A percentile compares a stretch with the other conserved stretches of the same genome.
Conservation (phyloP, 1,140 invertebrate species). For the Drosophila fuyamai region DNA sequence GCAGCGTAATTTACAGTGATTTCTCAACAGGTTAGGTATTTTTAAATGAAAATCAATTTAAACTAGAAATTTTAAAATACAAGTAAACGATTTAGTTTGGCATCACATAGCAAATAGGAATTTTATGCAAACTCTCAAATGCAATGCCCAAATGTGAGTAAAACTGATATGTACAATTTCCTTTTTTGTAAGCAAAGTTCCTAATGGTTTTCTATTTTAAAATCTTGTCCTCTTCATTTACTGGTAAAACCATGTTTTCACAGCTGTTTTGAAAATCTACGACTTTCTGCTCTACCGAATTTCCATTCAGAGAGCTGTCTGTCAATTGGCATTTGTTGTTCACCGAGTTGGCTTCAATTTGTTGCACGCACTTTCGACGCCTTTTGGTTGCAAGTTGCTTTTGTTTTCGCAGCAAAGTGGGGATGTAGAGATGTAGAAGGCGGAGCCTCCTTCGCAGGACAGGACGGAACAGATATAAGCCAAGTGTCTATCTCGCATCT, state of each 20-base stretch:
- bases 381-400: constrained; percentile 31
- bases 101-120: no score
- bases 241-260: neutral
- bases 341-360: constrained; percentile 45
- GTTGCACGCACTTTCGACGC: constrained; percentile 57
- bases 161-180: no score
- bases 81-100: no score
- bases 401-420: constrained; percentile 6
- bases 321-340: constrained; percentile 64
- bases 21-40: no score
- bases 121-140: no score
- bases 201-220: no score
- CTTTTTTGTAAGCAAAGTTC: no score
- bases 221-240: neutral
- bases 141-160: no score
- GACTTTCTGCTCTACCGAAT: constrained; percentile 14
- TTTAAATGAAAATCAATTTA: no score
- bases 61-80: no score
- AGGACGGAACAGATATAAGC: constrained; percentile 54
- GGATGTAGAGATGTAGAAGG: neutral
- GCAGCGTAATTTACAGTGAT: no score
- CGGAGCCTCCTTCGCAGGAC: constrained; percentile 3
- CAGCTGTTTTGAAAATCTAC: constrained; percentile 12
- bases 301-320: constrained; percentile 37
- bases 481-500: constrained; percentile 77